phyloP scores from a whole-genome alignment of 2,113 vertebrate species.

The Platichthys flesus region DNA sequence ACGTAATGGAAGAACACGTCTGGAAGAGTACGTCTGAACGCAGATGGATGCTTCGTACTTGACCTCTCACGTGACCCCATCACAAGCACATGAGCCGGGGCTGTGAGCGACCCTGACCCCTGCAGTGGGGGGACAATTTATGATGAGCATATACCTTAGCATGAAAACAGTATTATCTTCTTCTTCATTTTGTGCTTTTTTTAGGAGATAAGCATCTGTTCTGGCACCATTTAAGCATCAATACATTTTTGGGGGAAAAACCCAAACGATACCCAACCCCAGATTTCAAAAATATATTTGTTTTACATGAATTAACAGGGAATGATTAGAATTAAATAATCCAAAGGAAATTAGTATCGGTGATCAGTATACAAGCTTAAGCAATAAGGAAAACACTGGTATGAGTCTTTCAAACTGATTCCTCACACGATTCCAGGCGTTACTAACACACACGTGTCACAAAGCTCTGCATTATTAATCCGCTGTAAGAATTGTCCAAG shows the following conservation, averaged over 20 bases:
- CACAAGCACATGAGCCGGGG: too few relatives aligned
- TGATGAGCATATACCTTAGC: too few relatives aligned
- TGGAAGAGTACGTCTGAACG: too few relatives aligned
- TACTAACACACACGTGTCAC: not conserved
- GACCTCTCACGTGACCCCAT: too few relatives aligned
- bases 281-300: not conserved
- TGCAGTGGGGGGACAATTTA: too few relatives aligned
- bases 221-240: not conserved
- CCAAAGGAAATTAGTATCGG: too few relatives aligned
- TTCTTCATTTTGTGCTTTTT: too few relatives aligned
- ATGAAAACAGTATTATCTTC: too few relatives aligned
- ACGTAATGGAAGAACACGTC: too few relatives aligned
- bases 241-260: not conserved
- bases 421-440: not conserved
- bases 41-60: too few relatives aligned
- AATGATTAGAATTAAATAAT: not conserved
- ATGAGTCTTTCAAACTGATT: slow-evolving; percentile 14
- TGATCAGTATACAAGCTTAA: not conserved
- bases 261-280: not conserved
- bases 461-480: slow-evolving; percentile 28
- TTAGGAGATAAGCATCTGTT: too few relatives aligned
- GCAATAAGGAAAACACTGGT: slow-evolving; percentile 17
- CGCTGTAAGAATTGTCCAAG: slow-evolving; percentile 37
- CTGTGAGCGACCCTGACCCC: too few relatives aligned
- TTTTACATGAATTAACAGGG: not conserved